Base-by-base conservation (phyloP, 2,888 invertebrate species). In the Troides aeacus region DNA sequence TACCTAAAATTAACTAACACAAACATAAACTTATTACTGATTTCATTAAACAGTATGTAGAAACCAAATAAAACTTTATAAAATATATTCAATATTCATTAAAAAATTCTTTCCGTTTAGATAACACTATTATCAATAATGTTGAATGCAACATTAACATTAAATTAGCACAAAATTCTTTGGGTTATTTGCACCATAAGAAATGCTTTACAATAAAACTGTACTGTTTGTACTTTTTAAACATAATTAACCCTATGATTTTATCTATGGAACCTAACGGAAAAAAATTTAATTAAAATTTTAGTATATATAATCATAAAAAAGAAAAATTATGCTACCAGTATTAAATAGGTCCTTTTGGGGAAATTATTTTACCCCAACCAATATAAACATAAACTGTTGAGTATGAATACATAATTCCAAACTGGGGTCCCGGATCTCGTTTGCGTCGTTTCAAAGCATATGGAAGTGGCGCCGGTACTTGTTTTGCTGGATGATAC, bases 311-410 rank as follows among this genome's bases (percentile, higher is more conserved):
- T 46, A 39, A 39, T 46, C 15, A 46, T 46, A 46, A 46, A 46
- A 15, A 46, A 12, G 10, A 46, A 58, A 12, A 58, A 23, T 58
- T 4, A 58, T 23, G 23, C n/a, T 39, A 61, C n/a, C 8, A 39
- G 15, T 12, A 62, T 21, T 39, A 42, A 57, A 66, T 7, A 56
- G 67, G 70, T 61, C 39, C 69, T 61, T 69, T 68, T 15, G 61
- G 66, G 18, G 71, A 70, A 3, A 62, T 66, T 42, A 85, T 78
- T 75, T 86, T 91, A 0, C 93, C 93, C 93, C 93, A 93, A 1
- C 92, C 92, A 30, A 92, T 85, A 63, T 90, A 90, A 42, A 93
- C 84, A 72, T 91, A 90, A 7, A 92, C 84, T 2, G 92, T 89
- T 0, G 92, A 88, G 70, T 92, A 93, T 0, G 91, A 89, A 74